Evolutionary conservation across 2,888 invertebrate species (phyloP).

Genomic region (Drosophila aldrichi): DNA sequence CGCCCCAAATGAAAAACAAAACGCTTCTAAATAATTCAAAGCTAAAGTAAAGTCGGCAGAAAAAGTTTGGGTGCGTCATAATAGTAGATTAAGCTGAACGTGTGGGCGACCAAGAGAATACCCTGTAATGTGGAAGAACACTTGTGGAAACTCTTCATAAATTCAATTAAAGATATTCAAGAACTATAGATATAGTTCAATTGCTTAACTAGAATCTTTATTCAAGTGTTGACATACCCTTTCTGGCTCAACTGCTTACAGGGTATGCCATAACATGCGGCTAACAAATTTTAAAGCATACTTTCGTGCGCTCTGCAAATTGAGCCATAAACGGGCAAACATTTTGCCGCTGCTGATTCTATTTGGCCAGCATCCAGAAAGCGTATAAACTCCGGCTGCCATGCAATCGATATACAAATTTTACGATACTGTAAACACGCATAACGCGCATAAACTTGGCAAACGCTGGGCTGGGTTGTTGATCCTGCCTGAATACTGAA

Average conservation of each 20-base stretch:
- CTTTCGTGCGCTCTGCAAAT: slow-evolving; percentile 56
- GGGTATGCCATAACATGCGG: slow-evolving; percentile 41
- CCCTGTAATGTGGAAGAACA: slow-evolving; percentile 12
- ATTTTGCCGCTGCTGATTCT: slow-evolving; percentile 47
- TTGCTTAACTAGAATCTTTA: too few species aligned
- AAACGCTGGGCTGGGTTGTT: slow-evolving; percentile 11
- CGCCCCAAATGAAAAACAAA: slow-evolving; percentile 31
- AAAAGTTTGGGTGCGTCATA: slow-evolving; percentile 38
- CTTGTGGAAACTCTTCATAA: not conserved
- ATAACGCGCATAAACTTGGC: slow-evolving; percentile 67
- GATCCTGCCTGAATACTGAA: slow-evolving; percentile 1
- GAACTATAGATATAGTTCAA: too few species aligned
- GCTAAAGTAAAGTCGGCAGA: slow-evolving; percentile 30
- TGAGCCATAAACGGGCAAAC: slow-evolving; percentile 67
- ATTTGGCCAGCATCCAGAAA: slow-evolving; percentile 43
- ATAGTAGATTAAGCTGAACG: not conserved
- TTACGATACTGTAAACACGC: slow-evolving; percentile 80
- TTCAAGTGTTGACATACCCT: not conserved
- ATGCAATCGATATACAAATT: slow-evolving; percentile 75
- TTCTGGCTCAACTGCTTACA: not conserved
- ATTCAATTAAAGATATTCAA: not conserved
- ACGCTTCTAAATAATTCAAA: slow-evolving; percentile 62
- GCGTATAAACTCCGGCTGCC: slow-evolving; percentile 23
- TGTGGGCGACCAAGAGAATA: not conserved
- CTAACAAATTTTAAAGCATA: slow-evolving; percentile 46